Conservation (phyloP, 2,113 vertebrate species). For the Gallinago media region DNA sequence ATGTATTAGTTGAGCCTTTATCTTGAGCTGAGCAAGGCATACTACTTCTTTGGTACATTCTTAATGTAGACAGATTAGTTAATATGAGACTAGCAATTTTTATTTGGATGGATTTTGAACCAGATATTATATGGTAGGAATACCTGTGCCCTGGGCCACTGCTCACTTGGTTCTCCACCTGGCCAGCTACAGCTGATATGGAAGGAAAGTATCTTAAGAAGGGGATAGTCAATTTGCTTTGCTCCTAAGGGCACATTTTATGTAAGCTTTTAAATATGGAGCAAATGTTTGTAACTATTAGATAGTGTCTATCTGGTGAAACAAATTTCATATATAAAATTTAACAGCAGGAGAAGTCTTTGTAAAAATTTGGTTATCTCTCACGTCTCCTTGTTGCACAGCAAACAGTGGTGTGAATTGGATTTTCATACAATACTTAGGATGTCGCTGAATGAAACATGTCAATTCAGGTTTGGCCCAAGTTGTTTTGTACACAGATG, state of each 20-base stretch:
- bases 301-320: neutral
- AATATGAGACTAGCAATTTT: neutral
- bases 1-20: neutral
- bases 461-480: slow-evolving; percentile 61
- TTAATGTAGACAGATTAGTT: neutral
- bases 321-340: neutral
- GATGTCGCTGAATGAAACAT: neutral
- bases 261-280: neutral
- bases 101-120: neutral
- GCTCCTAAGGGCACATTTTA: neutral
- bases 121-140: neutral
- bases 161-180: neutral
- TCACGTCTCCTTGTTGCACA: neutral
- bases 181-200: neutral
- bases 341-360: neutral
- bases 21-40: neutral
- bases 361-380: neutral
- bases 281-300: neutral
- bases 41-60: neutral
- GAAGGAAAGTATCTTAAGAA: neutral
- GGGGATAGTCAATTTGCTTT: neutral
- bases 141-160: neutral
- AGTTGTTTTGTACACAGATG: slow-evolving; percentile 59
- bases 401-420: neutral
- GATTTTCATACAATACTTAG: neutral